Conservation (phyloP, 2,888 invertebrate genomes). For the Yponomeuta plumbellus region DNA sequence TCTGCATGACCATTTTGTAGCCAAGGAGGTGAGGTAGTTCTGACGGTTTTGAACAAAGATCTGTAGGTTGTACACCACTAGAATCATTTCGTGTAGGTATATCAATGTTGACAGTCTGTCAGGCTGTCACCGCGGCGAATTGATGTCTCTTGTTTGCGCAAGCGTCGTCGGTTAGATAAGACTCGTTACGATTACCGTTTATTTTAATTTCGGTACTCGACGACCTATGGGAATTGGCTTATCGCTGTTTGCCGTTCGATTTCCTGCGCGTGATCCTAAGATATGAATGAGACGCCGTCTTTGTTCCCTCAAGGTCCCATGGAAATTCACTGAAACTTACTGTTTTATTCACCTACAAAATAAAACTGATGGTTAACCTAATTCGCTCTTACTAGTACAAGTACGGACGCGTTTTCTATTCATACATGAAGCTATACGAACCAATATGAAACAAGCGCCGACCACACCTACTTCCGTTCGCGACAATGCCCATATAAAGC, state of each 20-base stretch:
- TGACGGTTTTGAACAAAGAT: no score
- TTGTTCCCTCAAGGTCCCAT: background rate
- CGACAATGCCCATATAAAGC: slow-evolving; percentile 48
- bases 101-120: slow-evolving; percentile 67
- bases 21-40: no score
- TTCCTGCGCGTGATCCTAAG: slow-evolving; percentile 14
- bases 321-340: background rate
- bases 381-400: background rate
- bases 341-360: background rate
- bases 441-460: slow-evolving; percentile 53
- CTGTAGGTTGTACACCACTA: no score
- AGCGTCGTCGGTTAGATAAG: slow-evolving; percentile 62
- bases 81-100: slow-evolving; percentile 48
- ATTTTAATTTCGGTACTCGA: slow-evolving; percentile 53
- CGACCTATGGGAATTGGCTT: slow-evolving; percentile 42
- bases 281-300: background rate
- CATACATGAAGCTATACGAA: background rate
- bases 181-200: slow-evolving; percentile 50
- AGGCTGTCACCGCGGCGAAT: slow-evolving; percentile 70
- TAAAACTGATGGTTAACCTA: background rate
- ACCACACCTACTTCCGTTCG: slow-evolving; percentile 62
- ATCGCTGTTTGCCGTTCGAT: slow-evolving; percentile 15
- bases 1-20: no score
- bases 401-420: background rate
- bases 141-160: slow-evolving; percentile 72